A percentile compares a stretch with the other conserved stretches of the same genome.
Conservation (phyloP, 2,888 invertebrate species). For the Baccha elongata region DNA sequence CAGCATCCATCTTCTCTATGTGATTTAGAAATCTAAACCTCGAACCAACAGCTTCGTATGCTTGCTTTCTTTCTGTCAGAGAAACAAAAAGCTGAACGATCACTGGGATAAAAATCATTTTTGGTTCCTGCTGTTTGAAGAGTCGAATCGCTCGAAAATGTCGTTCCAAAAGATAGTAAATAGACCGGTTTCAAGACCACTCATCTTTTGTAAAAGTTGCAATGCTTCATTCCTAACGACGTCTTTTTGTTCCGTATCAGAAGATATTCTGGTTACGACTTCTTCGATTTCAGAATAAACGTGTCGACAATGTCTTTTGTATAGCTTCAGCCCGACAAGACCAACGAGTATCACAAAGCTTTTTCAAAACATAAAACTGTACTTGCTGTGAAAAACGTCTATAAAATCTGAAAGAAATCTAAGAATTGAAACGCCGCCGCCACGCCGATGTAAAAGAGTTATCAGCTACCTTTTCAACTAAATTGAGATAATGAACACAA, state of each 20-base stretch:
- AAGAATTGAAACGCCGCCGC: too few species aligned
- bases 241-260: constrained; percentile 16
- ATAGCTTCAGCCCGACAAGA: constrained; percentile 40
- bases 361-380: constrained; percentile 35
- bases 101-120: constrained; percentile 8
- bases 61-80: constrained; percentile 26
- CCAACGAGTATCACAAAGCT: too few species aligned
- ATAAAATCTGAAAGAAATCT: too few species aligned
- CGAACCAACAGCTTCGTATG: constrained; percentile 24
- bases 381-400: constrained; percentile 30
- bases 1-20: constrained; percentile 28
- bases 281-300: constrained; percentile 25
- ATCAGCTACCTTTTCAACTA: constrained; percentile 20
- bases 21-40: constrained; percentile 29
- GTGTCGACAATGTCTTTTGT: constrained; percentile 30
- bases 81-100: neutral
- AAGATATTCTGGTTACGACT: constrained; percentile 17
- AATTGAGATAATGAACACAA: neutral
- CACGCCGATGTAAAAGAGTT: constrained; percentile 20
- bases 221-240: neutral
- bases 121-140: too few species aligned
- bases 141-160: too few species aligned
- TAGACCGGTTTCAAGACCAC: constrained; percentile 16
- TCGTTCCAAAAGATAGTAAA: constrained; percentile 34
- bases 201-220: neutral